Percentiles rank a stretch among this genome's conserved stretches.
phyloP scores from a whole-genome alignment of 2,797 vertebrate species.

The Propithecus deckenii region DNA sequence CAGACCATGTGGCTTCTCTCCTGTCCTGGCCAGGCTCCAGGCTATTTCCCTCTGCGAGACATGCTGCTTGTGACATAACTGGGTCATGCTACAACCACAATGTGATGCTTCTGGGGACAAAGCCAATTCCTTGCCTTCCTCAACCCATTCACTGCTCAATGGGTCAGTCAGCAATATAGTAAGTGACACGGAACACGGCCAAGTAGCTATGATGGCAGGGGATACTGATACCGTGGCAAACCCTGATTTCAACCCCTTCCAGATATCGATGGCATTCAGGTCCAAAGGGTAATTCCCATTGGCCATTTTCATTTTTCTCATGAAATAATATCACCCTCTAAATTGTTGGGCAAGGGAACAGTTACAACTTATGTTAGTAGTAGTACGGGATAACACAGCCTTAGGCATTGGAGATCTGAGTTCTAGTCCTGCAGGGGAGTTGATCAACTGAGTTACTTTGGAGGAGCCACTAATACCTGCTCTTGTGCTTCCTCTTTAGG shows the following conservation, averaged over 20 bases:
- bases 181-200: background rate
- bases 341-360: background rate
- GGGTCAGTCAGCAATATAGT: background rate
- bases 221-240: background rate
- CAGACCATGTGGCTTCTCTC: conserved; percentile 63
- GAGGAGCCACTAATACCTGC: background rate
- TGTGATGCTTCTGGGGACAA: conserved; percentile 4
- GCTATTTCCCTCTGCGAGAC: conserved; percentile 45
- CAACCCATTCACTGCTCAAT: background rate
- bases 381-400: background rate
- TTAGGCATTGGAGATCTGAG: background rate
- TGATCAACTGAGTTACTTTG: background rate
- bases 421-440: background rate
- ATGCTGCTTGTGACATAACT: conserved; percentile 67
- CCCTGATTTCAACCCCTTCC: background rate
- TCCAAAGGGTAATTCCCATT: background rate
- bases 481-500: background rate
- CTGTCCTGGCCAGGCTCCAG: conserved; percentile 58
- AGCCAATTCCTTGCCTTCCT: conserved; percentile 7
- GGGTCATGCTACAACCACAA: conserved; percentile 54
- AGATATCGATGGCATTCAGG: background rate
- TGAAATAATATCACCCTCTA: background rate
- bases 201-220: background rate
- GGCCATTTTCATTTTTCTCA: background rate
- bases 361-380: background rate